Evolutionary conservation across 1,140 invertebrate species (phyloP), one percentile per base, ranked within the genome.

Genomic region (Heliconius hewitsoni): DNA sequence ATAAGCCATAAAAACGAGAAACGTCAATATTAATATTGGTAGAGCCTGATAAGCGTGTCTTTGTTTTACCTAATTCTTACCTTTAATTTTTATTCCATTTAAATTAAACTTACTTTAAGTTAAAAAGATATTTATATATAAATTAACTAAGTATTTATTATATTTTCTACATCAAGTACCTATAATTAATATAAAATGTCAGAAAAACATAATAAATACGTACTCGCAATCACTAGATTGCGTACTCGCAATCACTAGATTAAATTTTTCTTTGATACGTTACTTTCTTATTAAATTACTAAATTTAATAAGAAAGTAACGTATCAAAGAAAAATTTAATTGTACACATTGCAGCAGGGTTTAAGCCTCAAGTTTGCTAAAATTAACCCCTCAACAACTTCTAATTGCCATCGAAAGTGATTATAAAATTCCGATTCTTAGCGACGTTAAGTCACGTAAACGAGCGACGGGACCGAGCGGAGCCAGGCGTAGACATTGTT

Each of bases 401-500:
- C 42, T 76, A 71, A 76, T 76, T 76, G 60, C 19, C 19, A 76
- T 76, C 74, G 60, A 76, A 70, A 76, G 70, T 76, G 27, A 76
- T 76, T 76, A 18, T 57, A 76, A 76, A 46, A 70, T 70, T 76
- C 42, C 74, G 60, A 76, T 76, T 76, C 60, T 70, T 50, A 39
- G 39, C 60, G 74, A 76, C 60, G 23, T 23, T 37, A 19, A 55
- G 74, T 66, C 74, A 57, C 74, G 74, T 66, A 37, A 60, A n/a
- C 27, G 23, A 30, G 55, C 74, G 60, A 76, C 39, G 60, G 50
- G 52, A 34, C 73, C 30, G 52, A 74, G 30, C 73, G 57, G 60
- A 46, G 34, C 19, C 74, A 27, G 70, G 23, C 57, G 74, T 76
- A 70, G 27, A 70, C 74, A 76, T 71, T 71, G 85, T 84, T 81